Conservation (phyloP, 2,113 vertebrate species). For the Pampusana beccarii region DNA sequence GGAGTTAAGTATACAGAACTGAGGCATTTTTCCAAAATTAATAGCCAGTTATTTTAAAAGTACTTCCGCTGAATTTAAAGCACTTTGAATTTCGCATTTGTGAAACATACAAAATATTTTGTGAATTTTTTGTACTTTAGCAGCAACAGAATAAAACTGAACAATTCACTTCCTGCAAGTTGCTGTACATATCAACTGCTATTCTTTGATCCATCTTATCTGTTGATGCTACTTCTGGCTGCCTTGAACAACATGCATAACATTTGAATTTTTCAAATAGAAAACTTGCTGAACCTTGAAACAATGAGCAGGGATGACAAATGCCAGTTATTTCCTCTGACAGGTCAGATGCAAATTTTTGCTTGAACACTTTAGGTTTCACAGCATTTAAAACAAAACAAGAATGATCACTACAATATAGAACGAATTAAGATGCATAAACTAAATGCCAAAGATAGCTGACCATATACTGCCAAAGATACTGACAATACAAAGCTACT, state of each 20-base stretch:
- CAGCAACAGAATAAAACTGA: neutral
- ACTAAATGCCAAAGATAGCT: neutral
- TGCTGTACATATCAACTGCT: neutral
- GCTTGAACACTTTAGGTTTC: neutral
- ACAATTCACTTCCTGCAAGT: neutral
- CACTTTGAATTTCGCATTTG: neutral
- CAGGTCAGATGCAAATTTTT: constrained; percentile 40
- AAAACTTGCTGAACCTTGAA: neutral
- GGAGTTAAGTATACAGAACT: neutral
- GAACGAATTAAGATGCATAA: constrained; percentile 8
- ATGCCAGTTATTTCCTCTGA: constrained; percentile 38
- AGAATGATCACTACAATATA: constrained; percentile 19
- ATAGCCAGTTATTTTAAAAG: neutral
- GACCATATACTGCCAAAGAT: too few relatives aligned
- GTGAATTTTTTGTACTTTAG: neutral
- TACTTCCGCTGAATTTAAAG: neutral
- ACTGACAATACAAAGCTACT: neutral
- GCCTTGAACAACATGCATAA: constrained; percentile 6
- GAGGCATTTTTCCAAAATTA: neutral
- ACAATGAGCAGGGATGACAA: constrained; percentile 20
- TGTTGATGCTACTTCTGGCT: constrained; percentile 23
- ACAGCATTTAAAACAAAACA: neutral
- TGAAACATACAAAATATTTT: neutral
- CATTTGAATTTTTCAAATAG: constrained; percentile 9
- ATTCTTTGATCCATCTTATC: neutral